Evolutionary conservation across 2,113 vertebrate genomes (phyloP), one percentile per base, ranked within the genome.

Genomic region (Shinisaurus crocodilurus): DNA sequence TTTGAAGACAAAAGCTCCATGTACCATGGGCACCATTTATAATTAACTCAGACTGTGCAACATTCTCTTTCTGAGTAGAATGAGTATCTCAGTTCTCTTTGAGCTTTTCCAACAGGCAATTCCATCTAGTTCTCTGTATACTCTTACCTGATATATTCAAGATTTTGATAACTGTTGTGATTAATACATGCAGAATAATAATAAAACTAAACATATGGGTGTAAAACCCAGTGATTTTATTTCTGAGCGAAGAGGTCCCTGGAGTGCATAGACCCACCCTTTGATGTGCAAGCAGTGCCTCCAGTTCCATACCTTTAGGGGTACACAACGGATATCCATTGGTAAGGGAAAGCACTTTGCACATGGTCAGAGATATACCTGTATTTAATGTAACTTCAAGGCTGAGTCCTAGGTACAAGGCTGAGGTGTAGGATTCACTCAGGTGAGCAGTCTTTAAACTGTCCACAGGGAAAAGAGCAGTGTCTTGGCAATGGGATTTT

Each of bases 1-100:
- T 94, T 91, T 70, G 92, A 93, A 94, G n/a, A 25, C 37, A 86
- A 81, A 85, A 86, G 6, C 27, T 90, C 88, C 87, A 54, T 75
- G 2, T 85, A 54, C 65, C 89, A 90, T 81, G 54, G 2, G 60
- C 88, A 32, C 13, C 18, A 32, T 20, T 92, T 91, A 8, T 69
- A 87, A 75, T 88, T 84, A 50, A 91, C 90, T 91, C 57, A n/a
- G 3, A 37, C 25, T 16, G 0, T 1, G 5, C 34, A 29, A 10
- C 88, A 82, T 37, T 87, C 29, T 18, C 72, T 8, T 81, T 6
- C 50, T 29, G 85, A 57, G 1, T 2, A 84, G 32, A 29, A 75
- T 74, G 57, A 75, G 76, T 8, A 2, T 12, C 88, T 92, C 37
- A 15, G 0, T 34, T 87, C 48, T 82, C 1, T 60, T 92, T 77